phyloP scores from a whole-genome alignment of 1,140 invertebrate genomes.

The Cepaea nemoralis region DNA sequence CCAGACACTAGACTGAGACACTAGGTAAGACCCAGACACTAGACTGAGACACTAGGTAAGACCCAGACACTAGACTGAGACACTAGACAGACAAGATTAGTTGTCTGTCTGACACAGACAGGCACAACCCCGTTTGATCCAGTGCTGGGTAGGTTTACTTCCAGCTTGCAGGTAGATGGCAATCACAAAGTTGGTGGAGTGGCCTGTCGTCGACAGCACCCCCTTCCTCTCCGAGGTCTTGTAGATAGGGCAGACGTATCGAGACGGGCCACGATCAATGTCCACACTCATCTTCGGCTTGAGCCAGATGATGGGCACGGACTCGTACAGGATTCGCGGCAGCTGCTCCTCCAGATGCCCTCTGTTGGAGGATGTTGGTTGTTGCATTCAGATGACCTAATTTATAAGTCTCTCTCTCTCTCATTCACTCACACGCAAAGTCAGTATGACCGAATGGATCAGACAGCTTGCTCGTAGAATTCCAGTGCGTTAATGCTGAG shows the following conservation, averaged over 20 bases:
- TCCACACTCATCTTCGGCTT: conserved; percentile 65
- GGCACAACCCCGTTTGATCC: conserved; percentile 71
- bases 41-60: too few species aligned
- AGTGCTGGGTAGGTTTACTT: conserved; percentile 64
- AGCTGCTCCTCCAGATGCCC: conserved; percentile 67
- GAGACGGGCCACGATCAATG: conserved; percentile 63
- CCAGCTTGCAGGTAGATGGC: conserved; percentile 65
- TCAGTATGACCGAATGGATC: too few species aligned
- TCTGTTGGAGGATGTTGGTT: too few species aligned
- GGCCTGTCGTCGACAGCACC: conserved; percentile 71
- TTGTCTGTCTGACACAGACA: conserved; percentile 85
- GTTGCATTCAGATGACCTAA: too few species aligned
- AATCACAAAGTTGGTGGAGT: conserved; percentile 73
- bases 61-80: too few species aligned
- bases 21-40: too few species aligned
- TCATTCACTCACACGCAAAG: too few species aligned
- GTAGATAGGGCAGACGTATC: conserved; percentile 88
- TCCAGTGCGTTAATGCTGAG: too few species aligned
- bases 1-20: too few species aligned
- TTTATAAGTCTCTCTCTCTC: too few species aligned
- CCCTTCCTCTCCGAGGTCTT: conserved; percentile 84
- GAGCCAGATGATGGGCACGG: conserved; percentile 70
- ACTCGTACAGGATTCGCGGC: conserved; percentile 70
- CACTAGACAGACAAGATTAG: conserved; percentile 68
- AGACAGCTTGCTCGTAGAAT: too few species aligned